Evolutionary conservation across 1,140 invertebrate species (phyloP).

Genomic region (Diorhabda carinulata): DNA sequence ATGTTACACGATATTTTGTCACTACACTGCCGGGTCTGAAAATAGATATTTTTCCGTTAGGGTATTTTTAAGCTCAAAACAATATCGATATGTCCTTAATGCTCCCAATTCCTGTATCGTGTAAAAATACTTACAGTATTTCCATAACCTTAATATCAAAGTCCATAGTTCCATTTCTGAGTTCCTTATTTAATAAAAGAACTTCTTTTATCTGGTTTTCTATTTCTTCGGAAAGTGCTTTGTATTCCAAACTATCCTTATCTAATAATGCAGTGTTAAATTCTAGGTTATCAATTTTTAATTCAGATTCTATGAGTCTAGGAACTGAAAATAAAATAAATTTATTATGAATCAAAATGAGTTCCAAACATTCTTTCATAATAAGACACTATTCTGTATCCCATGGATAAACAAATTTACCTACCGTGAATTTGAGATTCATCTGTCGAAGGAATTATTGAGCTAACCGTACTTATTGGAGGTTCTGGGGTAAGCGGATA

Average conservation of each 20-base stretch:
- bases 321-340: constrained; percentile 55
- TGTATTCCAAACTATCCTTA: constrained; percentile 59
- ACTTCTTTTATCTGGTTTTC: constrained; percentile 57
- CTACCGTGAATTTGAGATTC: constrained; percentile 42
- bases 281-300: constrained; percentile 62
- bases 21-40: constrained; percentile 60
- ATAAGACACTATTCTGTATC: too few relatives aligned
- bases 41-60: constrained; percentile 34
- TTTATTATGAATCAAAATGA: constrained; percentile 3
- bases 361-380: too few relatives aligned
- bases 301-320: constrained; percentile 61
- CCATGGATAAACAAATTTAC: background rate
- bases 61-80: too few relatives aligned
- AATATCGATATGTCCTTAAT: too few relatives aligned
- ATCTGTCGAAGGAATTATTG: constrained; percentile 52
- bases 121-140: constrained; percentile 52
- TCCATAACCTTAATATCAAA: constrained; percentile 61
- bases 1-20: constrained; percentile 60
- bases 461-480: constrained; percentile 48
- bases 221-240: constrained; percentile 54
- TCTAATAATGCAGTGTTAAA: constrained; percentile 58
- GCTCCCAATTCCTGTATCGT: too few relatives aligned
- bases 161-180: constrained; percentile 53
- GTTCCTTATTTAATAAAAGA: constrained; percentile 51
- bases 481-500: constrained; percentile 48